A percentile compares a stretch with the other conserved stretches of the same genome.
Evolutionary conservation across 2,113 vertebrate species (phyloP).

Genomic region (Carassius auratus): DNA sequence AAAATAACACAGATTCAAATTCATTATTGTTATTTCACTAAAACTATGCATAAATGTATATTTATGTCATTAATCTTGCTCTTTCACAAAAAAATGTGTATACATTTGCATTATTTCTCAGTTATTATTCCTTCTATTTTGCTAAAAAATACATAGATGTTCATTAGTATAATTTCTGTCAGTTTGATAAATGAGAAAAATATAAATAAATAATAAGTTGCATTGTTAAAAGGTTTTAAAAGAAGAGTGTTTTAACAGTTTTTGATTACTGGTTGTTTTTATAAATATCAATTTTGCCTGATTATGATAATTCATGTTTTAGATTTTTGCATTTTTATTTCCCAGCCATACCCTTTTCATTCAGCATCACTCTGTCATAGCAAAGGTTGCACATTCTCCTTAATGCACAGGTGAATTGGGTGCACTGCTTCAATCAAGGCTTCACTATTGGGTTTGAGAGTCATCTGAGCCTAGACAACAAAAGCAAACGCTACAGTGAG

Average conservation of each 20-base stretch:
- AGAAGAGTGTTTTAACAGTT: neutral
- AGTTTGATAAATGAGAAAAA: neutral
- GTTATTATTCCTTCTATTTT: neutral
- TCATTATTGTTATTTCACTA: no score
- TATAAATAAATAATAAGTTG: neutral
- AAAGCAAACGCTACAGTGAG: conserved; percentile 67
- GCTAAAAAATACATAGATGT: neutral
- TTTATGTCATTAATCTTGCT: no score
- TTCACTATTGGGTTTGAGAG: conserved; percentile 61
- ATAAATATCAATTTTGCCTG: neutral
- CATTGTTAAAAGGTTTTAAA: neutral
- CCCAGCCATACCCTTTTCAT: conserved; percentile 1
- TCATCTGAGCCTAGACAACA: conserved; percentile 65
- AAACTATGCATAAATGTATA: no score
- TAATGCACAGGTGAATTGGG: conserved; percentile 61
- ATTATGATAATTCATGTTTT: neutral
- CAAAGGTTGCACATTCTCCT: conserved; percentile 27
- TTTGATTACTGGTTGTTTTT: neutral
- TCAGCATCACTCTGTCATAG: conserved; percentile 35
- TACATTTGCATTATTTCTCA: no score
- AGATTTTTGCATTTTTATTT: conserved; percentile 15
- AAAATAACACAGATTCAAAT: neutral
- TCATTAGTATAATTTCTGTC: neutral
- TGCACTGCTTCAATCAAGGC: conserved; percentile 69
- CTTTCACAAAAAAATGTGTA: no score